Conservation (phyloP, 2,113 vertebrate species). For the Amblyornis subalaris region DNA sequence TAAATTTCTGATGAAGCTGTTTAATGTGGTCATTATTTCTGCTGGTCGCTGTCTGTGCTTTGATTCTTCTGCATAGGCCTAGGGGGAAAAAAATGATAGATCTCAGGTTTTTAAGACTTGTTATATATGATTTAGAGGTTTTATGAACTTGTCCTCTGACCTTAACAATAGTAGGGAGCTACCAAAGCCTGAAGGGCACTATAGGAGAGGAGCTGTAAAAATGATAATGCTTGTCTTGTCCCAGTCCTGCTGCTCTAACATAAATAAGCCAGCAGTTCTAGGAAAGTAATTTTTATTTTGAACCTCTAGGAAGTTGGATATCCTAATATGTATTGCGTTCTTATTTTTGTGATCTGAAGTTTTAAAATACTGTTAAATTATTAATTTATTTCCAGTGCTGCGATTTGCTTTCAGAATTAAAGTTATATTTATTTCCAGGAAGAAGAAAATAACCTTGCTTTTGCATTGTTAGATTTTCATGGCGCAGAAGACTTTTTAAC, state of each 20-base stretch:
- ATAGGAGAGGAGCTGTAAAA: constrained; percentile 50
- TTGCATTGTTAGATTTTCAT: rapidly evolving
- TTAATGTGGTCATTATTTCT: constrained; percentile 56
- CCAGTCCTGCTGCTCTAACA: constrained; percentile 21
- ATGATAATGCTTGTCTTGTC: constrained; percentile 32
- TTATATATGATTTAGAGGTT: constrained; percentile 57
- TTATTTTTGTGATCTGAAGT: not conserved
- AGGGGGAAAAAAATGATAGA: not conserved
- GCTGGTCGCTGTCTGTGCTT: constrained; percentile 23
- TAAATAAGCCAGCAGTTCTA: constrained; percentile 32
- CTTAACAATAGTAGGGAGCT: constrained; percentile 35
- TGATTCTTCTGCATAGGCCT: constrained; percentile 38
- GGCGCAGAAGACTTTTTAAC: not conserved
- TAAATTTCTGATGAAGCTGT: constrained; percentile 66
- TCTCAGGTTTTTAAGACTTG: constrained; percentile 38
- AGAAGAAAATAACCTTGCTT: not conserved
- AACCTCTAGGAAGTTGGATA: not conserved
- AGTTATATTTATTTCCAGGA: not conserved
- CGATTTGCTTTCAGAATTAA: not conserved
- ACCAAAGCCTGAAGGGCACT: constrained; percentile 43
- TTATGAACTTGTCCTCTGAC: constrained; percentile 70
- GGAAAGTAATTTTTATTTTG: constrained; percentile 3
- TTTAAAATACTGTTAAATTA: not conserved
- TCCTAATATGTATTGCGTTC: not conserved
- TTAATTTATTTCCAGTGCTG: not conserved